Base-by-base conservation (phyloP, 2,113 vertebrate species). In the Polyodon spathula region DNA sequence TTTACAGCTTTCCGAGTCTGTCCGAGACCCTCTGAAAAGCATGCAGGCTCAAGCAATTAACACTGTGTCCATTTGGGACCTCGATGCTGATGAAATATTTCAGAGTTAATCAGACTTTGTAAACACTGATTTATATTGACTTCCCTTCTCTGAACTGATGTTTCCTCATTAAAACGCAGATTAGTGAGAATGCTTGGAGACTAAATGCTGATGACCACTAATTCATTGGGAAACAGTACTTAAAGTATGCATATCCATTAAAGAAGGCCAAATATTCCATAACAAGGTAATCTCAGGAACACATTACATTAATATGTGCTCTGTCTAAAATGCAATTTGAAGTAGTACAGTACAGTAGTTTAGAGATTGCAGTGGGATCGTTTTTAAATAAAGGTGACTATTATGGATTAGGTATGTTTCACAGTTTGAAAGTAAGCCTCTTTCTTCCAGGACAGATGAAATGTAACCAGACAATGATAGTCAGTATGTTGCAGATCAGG, bases 71-170 rank as follows among this genome's bases (percentile, higher is more conserved):
- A 83, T 79, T 82, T 83, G 82, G 82, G 87, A 89, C 87, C 78
- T 69, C 78, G 77, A 79, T 83, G 86, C 78, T 88, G 87, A 93
- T 89, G 84, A 90, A 91, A 93, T 89, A 93, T 94, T 89, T 97
- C 92, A 88, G 93, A 89, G 88, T 90, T 93, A 92, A 97, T 95
- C 89, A 92, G 89, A 91, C 87, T 91, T 89, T 85, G 90, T 92
- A 92, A 95, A 96, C 93, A 95, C 92, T 94, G 93, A 96, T 98
- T 93, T 90, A 91, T 98, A 98, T 98, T 92, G 96, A 97, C 93
- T 94, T 90, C 87, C 90, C 90, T 92, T 92, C 91, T 91, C 82
- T 82, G 84, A 90, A 86, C 91, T 90, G 91, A 95, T 92, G 91
- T 86, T 90, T 93, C 88, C 92, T 93, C 93, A 94, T 96, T 97